These are phyloP conservation scores for Tetramorium simillimum DNA, from an alignment of 1,140 invertebrate species.

Conservation along the genomic window DNA sequence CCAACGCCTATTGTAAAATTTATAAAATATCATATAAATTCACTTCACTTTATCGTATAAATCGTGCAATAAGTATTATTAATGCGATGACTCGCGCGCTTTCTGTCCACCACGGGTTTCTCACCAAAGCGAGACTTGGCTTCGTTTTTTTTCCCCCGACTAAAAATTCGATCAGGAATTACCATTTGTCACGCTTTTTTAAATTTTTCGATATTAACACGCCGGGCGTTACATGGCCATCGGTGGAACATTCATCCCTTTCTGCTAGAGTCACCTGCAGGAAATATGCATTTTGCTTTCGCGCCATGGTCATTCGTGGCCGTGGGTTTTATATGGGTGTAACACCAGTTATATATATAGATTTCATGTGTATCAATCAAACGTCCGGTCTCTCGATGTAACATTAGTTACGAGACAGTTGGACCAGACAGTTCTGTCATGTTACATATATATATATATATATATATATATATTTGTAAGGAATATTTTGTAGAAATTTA, in stretches of 20 bases:
- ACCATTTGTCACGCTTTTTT: constrained; percentile 9
- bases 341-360: background rate
- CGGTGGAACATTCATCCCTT: background rate
- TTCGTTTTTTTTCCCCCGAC: background rate
- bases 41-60: background rate
- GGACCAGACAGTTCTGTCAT: background rate
- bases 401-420: background rate
- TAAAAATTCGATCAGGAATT: constrained; percentile 6
- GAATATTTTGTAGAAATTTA: background rate
- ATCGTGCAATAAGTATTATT: background rate
- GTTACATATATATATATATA: too few species aligned
- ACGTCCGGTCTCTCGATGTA: background rate
- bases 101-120: background rate
- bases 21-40: background rate
- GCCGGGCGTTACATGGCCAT: background rate
- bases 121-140: background rate
- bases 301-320: background rate
- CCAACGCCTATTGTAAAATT: background rate
- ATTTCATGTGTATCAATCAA: constrained; percentile 11
- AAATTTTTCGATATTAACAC: constrained; percentile 26
- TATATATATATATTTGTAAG: background rate
- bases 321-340: constrained; percentile 5
- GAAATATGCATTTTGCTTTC: constrained; percentile 10
- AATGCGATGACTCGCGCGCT: background rate
- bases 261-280: background rate